A percentile compares a stretch with the other conserved stretches of the same genome.
These are phyloP conservation scores for Polydesmus complanatus DNA, from an alignment of 2,888 invertebrate genomes.

Conservation along the genomic window DNA sequence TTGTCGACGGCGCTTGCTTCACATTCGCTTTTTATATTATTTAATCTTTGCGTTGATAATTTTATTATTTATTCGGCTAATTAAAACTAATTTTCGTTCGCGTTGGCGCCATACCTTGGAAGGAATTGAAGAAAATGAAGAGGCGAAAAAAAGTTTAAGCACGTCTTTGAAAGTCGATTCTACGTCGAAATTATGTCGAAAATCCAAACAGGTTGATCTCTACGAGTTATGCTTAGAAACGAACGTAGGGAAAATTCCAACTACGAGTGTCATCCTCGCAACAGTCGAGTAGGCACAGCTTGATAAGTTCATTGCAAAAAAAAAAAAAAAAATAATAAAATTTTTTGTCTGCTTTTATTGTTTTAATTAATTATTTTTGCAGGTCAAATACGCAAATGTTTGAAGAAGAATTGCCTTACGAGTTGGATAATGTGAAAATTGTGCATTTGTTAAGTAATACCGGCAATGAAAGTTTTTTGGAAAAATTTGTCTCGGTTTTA, in stretches of 20 bases:
- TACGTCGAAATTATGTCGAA: background rate
- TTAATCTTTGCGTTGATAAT: background rate
- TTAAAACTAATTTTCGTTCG: too few relatives aligned
- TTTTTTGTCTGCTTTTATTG: background rate
- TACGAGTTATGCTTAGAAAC: background rate
- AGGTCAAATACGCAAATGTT: background rate
- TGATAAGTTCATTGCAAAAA: background rate
- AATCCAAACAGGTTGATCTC: background rate
- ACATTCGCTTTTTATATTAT: too few relatives aligned
- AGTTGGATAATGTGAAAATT: background rate
- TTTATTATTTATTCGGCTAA: background rate
- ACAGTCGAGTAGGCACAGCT: background rate
- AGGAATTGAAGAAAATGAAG: background rate
- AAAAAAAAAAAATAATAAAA: too few relatives aligned
- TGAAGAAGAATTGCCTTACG: background rate
- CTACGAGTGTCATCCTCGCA: background rate
- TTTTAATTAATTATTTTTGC: background rate
- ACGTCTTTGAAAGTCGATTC: background rate
- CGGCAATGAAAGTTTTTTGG: background rate
- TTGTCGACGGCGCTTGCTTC: background rate
- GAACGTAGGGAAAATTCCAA: background rate
- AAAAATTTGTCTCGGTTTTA: background rate
- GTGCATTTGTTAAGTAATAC: background rate
- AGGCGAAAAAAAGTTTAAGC: too few relatives aligned
- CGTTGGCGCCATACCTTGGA: too few relatives aligned